Base-by-base conservation (phyloP, 1,140 invertebrate species). In the Lutraria rhynchaena region DNA sequence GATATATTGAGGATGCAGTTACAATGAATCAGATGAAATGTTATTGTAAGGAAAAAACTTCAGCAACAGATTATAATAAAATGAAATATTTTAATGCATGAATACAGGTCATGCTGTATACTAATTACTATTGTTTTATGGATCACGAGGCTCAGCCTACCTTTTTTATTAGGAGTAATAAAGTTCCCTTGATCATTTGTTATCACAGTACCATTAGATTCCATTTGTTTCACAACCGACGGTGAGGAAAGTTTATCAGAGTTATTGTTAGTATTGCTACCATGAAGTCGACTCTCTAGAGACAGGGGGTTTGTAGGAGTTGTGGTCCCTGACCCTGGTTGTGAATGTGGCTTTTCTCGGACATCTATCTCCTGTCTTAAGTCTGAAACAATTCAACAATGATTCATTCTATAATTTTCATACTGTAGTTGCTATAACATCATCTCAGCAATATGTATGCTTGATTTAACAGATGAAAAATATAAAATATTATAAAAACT, bases 311-410 rank as follows among this genome's bases (percentile, higher is more conserved):
- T 80, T 49, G 76, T 80, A 17, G 76, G 76, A 19, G 76, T 80
- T 51, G 76, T 69, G 65, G 76, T 63, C n/a, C 37, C 49, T 35
- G 76, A 80, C 9, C 57, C 57, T 0, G 76, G 51, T 22, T 49
- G 44, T 1, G 60, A 65, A 1, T 29, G 44, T 9, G 44, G 29
- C 29, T 58, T 80, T 15, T 80, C 63, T 46, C 63, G 44, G 24
- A 80, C 76, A 67, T 80, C 76, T 29, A 80, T 33, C 51, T 80
- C 76, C 24, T 70, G 63, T 9, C 76, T 49, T 60, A 80, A 80
- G 60, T 80, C 76, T 80, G 41, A 17, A 67, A 44, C 15, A 41
- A n/a, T n/a, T 41, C 5, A 41, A 41, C 37, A 41, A 41, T 41
- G 15, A 41, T n/a, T n/a, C n/a, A n/a, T n/a, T n/a, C n/a, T n/a